Percentiles rank a stretch among this genome's conserved stretches.
These are phyloP conservation scores for Irena cyanogastra DNA, from an alignment of 2,113 vertebrate genomes.

Conservation along the genomic window DNA sequence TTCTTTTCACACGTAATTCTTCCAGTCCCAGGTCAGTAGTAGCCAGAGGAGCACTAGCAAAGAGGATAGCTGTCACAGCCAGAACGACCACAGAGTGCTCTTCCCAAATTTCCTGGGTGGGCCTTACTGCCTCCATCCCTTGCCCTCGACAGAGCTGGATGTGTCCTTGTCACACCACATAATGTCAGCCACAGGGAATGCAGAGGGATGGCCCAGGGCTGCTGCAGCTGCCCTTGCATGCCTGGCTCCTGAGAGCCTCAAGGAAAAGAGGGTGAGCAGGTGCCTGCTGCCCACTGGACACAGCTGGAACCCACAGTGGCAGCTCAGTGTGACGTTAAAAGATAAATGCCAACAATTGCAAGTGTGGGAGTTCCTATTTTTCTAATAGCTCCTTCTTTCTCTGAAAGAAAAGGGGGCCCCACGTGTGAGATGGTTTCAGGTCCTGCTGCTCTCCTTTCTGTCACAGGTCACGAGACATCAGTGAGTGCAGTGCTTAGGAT, in stretches of 20 bases:
- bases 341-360: background rate
- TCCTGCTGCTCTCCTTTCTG: background rate
- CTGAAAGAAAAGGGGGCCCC: background rate
- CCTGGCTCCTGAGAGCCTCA: background rate
- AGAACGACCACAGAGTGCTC: fast-evolving
- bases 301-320: background rate
- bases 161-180: background rate
- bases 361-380: background rate
- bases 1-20: background rate
- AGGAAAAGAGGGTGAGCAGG: background rate
- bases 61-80: background rate
- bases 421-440: background rate
- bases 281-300: background rate
- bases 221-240: background rate
- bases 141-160: fast-evolving
- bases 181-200: background rate
- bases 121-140: background rate
- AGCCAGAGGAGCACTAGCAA: background rate
- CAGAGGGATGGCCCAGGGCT: background rate
- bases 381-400: background rate
- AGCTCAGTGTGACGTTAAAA: background rate
- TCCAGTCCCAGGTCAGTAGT: background rate
- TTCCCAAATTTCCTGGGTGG: background rate
- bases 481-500: background rate
- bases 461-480: background rate